Percentiles rank a stretch among this genome's conserved stretches.
phyloP scores from a whole-genome alignment of 2,797 vertebrate genomes.

The Lophius americanus region DNA sequence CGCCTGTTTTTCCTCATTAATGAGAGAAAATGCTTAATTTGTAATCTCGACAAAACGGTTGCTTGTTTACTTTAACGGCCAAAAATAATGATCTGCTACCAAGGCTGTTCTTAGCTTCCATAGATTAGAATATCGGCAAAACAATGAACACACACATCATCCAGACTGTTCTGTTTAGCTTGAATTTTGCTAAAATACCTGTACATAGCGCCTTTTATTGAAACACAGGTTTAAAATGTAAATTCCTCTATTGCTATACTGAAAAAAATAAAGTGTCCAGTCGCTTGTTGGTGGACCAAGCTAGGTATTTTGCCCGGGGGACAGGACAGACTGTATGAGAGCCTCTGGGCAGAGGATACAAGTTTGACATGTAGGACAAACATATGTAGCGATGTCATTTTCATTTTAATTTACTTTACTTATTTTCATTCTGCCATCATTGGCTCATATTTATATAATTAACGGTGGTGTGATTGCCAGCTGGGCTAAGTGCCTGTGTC shows the following conservation, averaged over 20 bases:
- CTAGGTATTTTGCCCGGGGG: slow-evolving; percentile 26
- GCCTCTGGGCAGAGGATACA: background rate
- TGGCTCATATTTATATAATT: slow-evolving; percentile 38
- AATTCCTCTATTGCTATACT: slow-evolving; percentile 34
- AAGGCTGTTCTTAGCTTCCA: no score
- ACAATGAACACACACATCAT: no score
- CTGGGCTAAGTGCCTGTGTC: slow-evolving; percentile 70
- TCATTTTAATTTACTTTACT: background rate
- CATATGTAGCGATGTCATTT: slow-evolving; percentile 32
- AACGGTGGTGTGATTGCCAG: slow-evolving; percentile 52
- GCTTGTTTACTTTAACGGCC: no score
- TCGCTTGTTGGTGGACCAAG: slow-evolving; percentile 15
- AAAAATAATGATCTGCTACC: no score
- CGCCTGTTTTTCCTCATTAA: no score
- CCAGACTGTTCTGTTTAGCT: no score
- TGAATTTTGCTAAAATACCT: background rate
- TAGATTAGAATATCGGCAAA: no score
- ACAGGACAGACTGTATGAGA: background rate
- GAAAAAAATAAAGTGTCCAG: slow-evolving; percentile 8
- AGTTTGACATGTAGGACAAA: no score
- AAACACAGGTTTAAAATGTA: slow-evolving; percentile 24
- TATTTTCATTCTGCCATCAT: slow-evolving; percentile 20
- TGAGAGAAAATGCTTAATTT: no score
- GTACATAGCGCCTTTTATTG: background rate
- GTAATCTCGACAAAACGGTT: no score